Base-by-base conservation (phyloP, 2,113 vertebrate species). In the Piliocolobus tephrosceles region DNA sequence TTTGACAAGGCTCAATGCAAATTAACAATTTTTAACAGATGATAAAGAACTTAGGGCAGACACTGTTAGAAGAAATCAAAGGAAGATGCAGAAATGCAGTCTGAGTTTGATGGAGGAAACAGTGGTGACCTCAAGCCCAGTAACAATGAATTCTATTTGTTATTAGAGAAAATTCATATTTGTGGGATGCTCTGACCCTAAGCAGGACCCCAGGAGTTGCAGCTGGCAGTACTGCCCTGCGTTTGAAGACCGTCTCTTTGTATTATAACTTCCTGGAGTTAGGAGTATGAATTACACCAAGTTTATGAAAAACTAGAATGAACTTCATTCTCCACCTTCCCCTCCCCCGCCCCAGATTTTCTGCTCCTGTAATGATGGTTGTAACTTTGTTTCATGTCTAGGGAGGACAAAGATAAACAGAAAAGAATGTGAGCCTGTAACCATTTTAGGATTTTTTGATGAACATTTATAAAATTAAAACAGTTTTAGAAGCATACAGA, bases 1-100 rank as follows among this genome's bases (percentile, higher is more conserved):
- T 83, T 90, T 95, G 97, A 90, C 98, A 98, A 98, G 98, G 98
- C 98, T 98, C 98, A 85, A 97, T 99, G 98, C 98, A 98, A 95
- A 55, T 95, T 72, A 64, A 90, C 84, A 91, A 68, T 61, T n/a
- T 90, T 52, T 58, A 58, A 18, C 11, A 91, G 79, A 11, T 27
- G 32, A 23, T 83, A 86, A 90, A 64, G n/a, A 95, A 61, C 6
- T 55, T 22, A 81, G 43, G 43, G 11, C 9, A 92, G 68, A 87
- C 11, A 40, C 25, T 40, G 11, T 82, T 61, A 94, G 43, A 82
- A 64, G 78, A 68, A 88, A 64, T 50, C 30, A 82, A 79, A 94
- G 35, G 50, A 92, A 89, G n/a, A 93, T 40, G 14, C 47, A 83
- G 47, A 88, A 72, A 68, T 70, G 40, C 22, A 70, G 5, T 93